Evolutionary conservation across 2,113 vertebrate genomes (phyloP).

Genomic region (Tragelaphus scriptus): DNA sequence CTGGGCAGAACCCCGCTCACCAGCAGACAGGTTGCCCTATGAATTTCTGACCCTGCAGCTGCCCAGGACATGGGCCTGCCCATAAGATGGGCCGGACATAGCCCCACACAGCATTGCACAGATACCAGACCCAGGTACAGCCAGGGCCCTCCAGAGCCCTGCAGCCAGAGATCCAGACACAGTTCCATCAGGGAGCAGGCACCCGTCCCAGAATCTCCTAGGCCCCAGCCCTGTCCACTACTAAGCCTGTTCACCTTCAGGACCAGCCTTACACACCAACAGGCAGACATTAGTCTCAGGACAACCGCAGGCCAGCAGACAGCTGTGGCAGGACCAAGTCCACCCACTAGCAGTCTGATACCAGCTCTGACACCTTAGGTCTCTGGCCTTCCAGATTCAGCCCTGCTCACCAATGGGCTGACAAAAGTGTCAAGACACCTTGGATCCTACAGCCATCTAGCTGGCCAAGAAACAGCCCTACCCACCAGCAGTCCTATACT

Average conservation of each 20-base stretch:
- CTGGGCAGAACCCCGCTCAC: background rate
- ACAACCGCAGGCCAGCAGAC: background rate
- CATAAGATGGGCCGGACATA: background rate
- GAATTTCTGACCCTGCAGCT: background rate
- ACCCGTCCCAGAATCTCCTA: background rate
- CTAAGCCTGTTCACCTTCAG: background rate
- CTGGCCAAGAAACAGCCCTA: background rate
- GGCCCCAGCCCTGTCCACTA: background rate
- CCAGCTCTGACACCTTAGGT: background rate
- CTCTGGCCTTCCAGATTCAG: background rate
- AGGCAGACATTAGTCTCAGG: background rate
- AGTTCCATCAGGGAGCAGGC: background rate
- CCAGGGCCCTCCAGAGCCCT: background rate
- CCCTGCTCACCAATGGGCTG: background rate
- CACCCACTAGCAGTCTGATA: background rate
- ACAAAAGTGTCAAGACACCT: background rate
- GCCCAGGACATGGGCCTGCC: background rate
- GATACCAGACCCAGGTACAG: background rate
- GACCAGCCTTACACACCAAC: background rate
- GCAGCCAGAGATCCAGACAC: background rate
- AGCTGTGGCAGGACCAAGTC: background rate
- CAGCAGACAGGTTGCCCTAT: background rate
- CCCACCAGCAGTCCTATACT: background rate
- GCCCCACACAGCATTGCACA: background rate
- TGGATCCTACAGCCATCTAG: background rate